phyloP scores from a whole-genome alignment of 2,797 vertebrate genomes.

The Myripristis jacobus region DNA sequence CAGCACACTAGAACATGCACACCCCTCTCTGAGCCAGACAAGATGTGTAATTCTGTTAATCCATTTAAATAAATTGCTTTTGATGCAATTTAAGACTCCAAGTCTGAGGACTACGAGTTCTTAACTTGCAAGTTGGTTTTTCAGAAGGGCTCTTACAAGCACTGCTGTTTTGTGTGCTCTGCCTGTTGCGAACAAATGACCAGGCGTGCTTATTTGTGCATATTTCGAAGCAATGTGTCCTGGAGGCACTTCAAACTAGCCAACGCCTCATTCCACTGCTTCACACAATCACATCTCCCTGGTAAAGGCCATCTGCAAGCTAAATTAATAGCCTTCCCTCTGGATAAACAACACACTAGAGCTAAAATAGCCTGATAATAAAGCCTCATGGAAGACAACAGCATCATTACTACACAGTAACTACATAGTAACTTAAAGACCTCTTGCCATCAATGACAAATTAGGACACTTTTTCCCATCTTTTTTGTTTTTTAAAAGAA shows the following conservation, averaged over 20 bases:
- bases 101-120: not conserved
- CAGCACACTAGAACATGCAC: no score
- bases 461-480: no score
- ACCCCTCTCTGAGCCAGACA: no score
- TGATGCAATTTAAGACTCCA: not conserved
- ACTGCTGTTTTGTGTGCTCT: not conserved
- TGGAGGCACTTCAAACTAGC: slow-evolving; percentile 12
- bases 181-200: not conserved
- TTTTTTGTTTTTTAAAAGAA: no score
- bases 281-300: slow-evolving; percentile 1
- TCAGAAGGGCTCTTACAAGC: not conserved
- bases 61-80: not conserved
- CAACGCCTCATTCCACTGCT: slow-evolving; percentile 1
- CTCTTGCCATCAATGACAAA: no score
- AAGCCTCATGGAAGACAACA: not conserved
- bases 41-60: not conserved
- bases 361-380: not conserved
- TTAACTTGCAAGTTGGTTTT: not conserved
- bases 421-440: not conserved
- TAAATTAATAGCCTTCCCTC: not conserved
- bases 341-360: not conserved
- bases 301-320: slow-evolving; percentile 1
- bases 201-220: not conserved
- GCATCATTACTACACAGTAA: no score
- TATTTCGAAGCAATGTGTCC: slow-evolving; percentile 11